Conservation (phyloP, 2,113 vertebrate genomes). For the Aspidoscelis tigris region DNA sequence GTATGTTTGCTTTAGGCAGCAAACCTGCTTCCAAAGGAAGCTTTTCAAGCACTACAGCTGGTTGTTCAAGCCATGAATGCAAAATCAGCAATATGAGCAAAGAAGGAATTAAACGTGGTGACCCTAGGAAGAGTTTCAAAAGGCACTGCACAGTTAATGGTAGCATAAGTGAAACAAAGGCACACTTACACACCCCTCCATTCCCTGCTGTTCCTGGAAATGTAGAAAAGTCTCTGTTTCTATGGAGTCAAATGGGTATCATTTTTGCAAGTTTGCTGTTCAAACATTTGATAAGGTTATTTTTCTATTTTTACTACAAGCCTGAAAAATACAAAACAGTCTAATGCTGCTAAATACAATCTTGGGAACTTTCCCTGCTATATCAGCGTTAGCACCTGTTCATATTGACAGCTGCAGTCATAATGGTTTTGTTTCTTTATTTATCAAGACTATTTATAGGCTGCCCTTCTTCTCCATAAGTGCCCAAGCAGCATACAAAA, state of each 20-base stretch:
- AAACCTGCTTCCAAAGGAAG: no score
- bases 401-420: neutral
- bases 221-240: neutral
- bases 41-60: neutral
- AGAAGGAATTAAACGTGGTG: slow-evolving; percentile 14
- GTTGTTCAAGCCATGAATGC: slow-evolving; percentile 33
- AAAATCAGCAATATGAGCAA: neutral
- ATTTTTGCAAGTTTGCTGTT: neutral
- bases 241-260: neutral
- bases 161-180: neutral
- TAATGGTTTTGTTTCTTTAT: neutral
- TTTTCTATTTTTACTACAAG: neutral
- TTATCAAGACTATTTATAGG: no score
- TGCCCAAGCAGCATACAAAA: no score
- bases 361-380: neutral
- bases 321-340: neutral
- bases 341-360: neutral
- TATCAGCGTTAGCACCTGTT: neutral
- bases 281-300: neutral
- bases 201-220: neutral
- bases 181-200: neutral
- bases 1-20: no score
- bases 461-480: no score
- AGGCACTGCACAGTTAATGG: neutral
- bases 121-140: slow-evolving; percentile 40